phyloP scores from a whole-genome alignment of 2,113 vertebrate species.

The Poeciliopsis turrubarensis region DNA sequence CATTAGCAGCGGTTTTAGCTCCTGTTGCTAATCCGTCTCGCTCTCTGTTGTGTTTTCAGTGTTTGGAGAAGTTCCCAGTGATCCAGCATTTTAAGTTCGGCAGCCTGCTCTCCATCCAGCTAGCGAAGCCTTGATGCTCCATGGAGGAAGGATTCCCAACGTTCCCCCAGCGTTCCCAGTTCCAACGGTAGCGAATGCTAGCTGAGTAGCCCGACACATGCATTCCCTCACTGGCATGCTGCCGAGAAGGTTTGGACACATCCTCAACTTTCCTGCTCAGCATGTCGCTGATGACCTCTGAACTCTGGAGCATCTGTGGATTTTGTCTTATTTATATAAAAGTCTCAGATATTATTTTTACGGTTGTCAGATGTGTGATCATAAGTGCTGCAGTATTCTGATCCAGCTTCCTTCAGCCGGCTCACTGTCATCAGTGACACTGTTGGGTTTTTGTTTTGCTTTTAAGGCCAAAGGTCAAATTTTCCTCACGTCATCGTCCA shows the following conservation, averaged over 20 bases:
- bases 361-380: not conserved
- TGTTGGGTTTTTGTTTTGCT: constrained; percentile 20
- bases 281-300: constrained; percentile 27
- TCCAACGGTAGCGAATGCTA: constrained; percentile 30
- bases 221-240: constrained; percentile 26
- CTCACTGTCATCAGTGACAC: not conserved
- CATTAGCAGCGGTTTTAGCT: too few relatives aligned
- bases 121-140: constrained; percentile 83
- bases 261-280: not conserved
- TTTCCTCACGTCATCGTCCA: not conserved
- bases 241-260: constrained; percentile 30
- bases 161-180: constrained; percentile 1
- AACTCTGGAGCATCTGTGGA: constrained; percentile 12
- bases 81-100: constrained; percentile 99
- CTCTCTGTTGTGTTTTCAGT: constrained; percentile 74
- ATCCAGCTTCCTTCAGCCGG: not conserved
- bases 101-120: constrained; percentile 94
- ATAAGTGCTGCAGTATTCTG: constrained; percentile 4
- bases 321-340: constrained; percentile 57
- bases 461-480: constrained; percentile 24
- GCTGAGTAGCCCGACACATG: constrained; percentile 26
- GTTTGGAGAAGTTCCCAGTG: constrained; percentile 98
- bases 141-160: constrained; percentile 20
- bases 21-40: not conserved
- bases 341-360: constrained; percentile 10